Conservation (phyloP, 2,797 vertebrate genomes). For the Ispidina lecontei region DNA sequence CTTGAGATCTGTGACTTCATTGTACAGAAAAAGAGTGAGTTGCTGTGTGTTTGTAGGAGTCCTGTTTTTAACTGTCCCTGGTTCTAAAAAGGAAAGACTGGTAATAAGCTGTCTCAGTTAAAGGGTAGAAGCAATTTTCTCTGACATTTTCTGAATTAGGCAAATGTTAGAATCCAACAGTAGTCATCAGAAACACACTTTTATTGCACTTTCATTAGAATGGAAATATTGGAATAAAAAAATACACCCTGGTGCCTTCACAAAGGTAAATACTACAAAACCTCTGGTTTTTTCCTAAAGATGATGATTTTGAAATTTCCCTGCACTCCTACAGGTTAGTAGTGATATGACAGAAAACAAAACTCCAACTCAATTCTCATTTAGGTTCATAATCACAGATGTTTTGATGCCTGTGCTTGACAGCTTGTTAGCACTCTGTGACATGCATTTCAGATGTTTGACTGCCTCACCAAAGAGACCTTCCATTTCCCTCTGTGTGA, state of each 20-base stretch:
- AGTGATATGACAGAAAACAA: background rate
- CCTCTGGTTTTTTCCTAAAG: background rate
- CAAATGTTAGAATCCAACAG: background rate
- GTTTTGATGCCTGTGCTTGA: background rate
- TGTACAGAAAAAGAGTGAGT: constrained; percentile 87
- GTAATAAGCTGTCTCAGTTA: constrained; percentile 21
- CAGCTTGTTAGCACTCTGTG: background rate
- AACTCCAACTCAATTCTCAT: background rate
- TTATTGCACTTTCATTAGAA: background rate
- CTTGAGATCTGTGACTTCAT: constrained; percentile 88
- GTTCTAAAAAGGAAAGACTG: background rate
- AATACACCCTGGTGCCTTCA: background rate
- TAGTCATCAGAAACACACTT: background rate
- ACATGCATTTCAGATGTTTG: background rate
- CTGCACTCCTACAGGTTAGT: background rate
- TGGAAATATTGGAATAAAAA: background rate
- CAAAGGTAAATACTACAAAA: background rate
- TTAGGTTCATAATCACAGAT: background rate
- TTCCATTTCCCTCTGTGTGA: background rate
- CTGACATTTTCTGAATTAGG: background rate
- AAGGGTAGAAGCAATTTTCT: constrained; percentile 14
- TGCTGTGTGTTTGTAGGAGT: background rate
- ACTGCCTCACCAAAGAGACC: background rate
- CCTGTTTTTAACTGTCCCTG: background rate
- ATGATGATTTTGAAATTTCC: background rate